These are phyloP conservation scores for Myrmecophaga tridactyla DNA, from an alignment of 2,113 vertebrate genomes.

Conservation along the genomic window DNA sequence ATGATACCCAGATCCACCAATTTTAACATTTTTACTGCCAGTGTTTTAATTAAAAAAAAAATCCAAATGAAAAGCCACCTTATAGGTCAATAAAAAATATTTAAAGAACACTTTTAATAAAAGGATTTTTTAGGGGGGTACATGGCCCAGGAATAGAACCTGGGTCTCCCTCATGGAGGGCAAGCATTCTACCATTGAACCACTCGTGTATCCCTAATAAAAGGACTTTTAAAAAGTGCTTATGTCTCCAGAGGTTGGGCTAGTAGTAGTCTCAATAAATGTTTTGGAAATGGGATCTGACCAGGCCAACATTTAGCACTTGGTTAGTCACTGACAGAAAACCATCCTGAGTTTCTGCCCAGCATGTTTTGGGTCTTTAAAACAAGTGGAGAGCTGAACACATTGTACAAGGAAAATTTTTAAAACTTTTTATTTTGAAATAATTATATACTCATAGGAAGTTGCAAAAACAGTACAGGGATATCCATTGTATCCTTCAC, in stretches of 20 bases:
- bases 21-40: background rate
- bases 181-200: too few species aligned
- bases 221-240: background rate
- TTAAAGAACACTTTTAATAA: conserved; percentile 22
- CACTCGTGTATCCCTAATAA: too few species aligned
- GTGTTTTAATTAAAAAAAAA: background rate
- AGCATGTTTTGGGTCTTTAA: conserved; percentile 35
- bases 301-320: conserved; percentile 36
- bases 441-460: conserved; percentile 30
- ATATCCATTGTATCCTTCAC: background rate
- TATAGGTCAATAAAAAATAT: background rate
- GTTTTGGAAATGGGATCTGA: background rate
- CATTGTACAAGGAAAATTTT: background rate
- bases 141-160: too few species aligned
- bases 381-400: background rate
- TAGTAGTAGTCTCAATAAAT: background rate
- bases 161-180: too few species aligned
- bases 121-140: too few species aligned
- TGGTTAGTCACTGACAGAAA: conserved; percentile 8
- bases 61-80: background rate
- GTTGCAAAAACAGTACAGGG: background rate
- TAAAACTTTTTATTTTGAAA: conserved; percentile 5
- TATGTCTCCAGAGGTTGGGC: background rate
- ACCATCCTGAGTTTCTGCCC: conserved; percentile 4
- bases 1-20: too few species aligned